Evolutionary conservation across 2,113 vertebrate genomes (phyloP).

Genomic region (Stegostoma tigrinum): DNA sequence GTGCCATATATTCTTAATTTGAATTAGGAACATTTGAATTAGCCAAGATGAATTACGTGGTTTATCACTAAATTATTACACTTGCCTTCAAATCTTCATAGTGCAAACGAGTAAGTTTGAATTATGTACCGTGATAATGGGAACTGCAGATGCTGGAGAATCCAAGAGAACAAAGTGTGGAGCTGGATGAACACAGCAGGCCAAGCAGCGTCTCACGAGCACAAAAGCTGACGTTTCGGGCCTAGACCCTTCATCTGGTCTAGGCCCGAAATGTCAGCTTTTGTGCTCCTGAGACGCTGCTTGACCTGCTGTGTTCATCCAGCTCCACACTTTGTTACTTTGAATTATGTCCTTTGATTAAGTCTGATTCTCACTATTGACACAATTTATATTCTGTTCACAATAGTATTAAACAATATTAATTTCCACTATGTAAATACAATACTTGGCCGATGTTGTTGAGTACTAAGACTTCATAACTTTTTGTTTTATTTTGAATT

Average conservation of each 20-base stretch:
- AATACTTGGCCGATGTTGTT: not conserved
- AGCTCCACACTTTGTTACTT: no score
- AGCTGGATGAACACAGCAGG: no score
- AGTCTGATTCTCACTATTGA: not conserved
- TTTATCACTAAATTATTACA: not conserved
- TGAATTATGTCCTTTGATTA: not conserved
- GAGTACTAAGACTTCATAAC: not conserved
- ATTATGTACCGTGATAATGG: no score
- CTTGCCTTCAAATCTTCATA: not conserved
- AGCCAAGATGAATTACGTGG: not conserved
- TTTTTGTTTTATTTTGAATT: not conserved
- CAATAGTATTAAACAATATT: not conserved
- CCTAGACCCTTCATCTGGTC: no score
- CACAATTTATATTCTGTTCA: not conserved
- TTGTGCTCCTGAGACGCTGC: no score
- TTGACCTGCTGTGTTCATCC: no score
- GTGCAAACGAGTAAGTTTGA: not conserved
- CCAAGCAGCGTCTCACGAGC: no score
- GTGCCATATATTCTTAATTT: not conserved
- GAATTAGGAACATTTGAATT: not conserved
- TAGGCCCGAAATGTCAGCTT: no score
- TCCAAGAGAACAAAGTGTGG: no score
- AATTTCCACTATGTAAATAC: not conserved
- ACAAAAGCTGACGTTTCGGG: no score
- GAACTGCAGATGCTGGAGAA: no score